These are phyloP conservation scores for Petrocephalus sullivani DNA, from an alignment of 2,797 vertebrate genomes.

Conservation along the genomic window DNA sequence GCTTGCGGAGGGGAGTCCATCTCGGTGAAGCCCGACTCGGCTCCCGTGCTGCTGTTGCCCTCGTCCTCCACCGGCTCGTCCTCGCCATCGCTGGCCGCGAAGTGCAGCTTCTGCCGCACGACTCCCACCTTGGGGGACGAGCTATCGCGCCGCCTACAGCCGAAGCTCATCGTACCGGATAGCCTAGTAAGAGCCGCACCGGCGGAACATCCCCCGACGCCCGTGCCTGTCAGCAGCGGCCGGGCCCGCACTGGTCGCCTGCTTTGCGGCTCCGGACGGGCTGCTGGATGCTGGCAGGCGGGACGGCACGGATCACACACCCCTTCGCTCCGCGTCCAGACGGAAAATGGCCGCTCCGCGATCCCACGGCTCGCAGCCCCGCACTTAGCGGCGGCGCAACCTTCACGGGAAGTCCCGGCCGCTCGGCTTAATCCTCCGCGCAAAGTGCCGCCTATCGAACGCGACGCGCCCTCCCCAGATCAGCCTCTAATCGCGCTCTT, in stretches of 20 bases:
- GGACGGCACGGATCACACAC: not conserved
- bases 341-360: constrained; percentile 15
- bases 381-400: not conserved
- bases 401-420: not conserved
- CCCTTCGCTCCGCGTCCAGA: not conserved
- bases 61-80: constrained; percentile 74
- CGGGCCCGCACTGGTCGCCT: not conserved
- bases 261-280: not conserved
- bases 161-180: constrained; percentile 38
- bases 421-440: not conserved
- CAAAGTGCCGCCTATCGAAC: not conserved
- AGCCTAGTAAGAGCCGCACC: not conserved
- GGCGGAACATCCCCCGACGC: not conserved
- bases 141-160: constrained; percentile 45
- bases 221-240: not conserved
- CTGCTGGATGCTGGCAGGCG: too few species aligned
- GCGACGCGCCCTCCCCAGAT: not conserved
- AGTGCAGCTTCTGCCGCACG: constrained; percentile 78
- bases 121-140: constrained; percentile 53
- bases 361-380: too few species aligned
- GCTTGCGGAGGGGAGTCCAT: constrained; percentile 75
- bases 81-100: constrained; percentile 74
- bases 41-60: constrained; percentile 84
- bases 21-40: constrained; percentile 91
- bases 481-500: not conserved